phyloP scores from a whole-genome alignment of 2,797 vertebrate species.

The Crenichthys baileyi region DNA sequence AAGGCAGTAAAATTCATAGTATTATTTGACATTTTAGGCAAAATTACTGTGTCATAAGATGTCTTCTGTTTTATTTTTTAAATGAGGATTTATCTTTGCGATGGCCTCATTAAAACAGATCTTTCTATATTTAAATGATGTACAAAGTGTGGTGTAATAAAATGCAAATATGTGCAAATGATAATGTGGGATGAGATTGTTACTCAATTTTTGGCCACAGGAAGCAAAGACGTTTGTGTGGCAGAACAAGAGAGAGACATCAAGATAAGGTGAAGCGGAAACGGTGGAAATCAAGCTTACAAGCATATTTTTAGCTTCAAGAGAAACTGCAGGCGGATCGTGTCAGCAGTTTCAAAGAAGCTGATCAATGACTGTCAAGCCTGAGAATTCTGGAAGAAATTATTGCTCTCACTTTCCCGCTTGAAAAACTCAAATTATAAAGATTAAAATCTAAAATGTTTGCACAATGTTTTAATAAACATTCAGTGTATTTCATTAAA shows the following conservation, averaged over 20 bases:
- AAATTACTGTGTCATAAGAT: neutral
- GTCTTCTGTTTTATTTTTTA: conserved; percentile 1
- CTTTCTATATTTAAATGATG: conserved; percentile 5
- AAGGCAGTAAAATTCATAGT: neutral
- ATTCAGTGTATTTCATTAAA: neutral
- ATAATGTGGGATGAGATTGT: conserved; percentile 27
- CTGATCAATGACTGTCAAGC: conserved; percentile 30
- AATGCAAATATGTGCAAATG: conserved; percentile 21
- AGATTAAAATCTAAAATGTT: neutral
- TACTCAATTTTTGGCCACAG: conserved; percentile 36
- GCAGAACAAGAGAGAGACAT: conserved; percentile 20
- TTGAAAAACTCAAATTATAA: conserved; percentile 7
- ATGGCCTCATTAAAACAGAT: neutral
- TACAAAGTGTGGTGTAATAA: conserved; percentile 39
- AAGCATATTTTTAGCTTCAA: conserved; percentile 48
- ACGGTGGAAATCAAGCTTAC: conserved; percentile 26
- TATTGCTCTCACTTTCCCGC: conserved; percentile 3
- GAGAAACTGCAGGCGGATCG: conserved; percentile 15
- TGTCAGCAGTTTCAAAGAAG: conserved; percentile 30
- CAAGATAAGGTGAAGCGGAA: conserved; percentile 24
- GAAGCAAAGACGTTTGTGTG: conserved; percentile 14
- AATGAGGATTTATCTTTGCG: neutral
- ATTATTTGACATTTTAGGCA: conserved; percentile 16
- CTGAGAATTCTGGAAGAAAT: conserved; percentile 21
- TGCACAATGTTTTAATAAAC: neutral